These are phyloP conservation scores for Eueides isabella DNA, from an alignment of 1,140 invertebrate genomes.

Conservation along the genomic window DNA sequence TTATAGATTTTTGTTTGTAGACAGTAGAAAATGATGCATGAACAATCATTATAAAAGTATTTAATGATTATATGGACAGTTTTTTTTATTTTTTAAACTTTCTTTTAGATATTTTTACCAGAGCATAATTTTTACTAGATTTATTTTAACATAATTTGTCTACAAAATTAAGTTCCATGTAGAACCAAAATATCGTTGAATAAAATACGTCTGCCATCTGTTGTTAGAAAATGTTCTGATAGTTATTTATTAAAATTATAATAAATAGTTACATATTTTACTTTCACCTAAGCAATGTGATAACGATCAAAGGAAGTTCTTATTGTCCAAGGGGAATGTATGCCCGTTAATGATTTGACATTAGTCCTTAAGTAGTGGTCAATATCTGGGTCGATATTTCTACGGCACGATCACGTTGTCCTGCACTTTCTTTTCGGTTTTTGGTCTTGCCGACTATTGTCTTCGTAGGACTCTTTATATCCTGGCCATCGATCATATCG, in stretches of 20 bases:
- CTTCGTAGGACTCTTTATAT: constrained; percentile 76
- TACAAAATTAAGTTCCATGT: too few species aligned
- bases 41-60: background rate
- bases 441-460: constrained; percentile 74
- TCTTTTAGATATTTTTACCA: too few species aligned
- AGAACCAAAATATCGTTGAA: too few species aligned
- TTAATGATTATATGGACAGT: background rate
- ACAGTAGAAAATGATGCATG: too few species aligned
- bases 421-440: constrained; percentile 76
- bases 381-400: constrained; percentile 72
- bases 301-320: constrained; percentile 58
- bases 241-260: background rate
- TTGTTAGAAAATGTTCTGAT: too few species aligned
- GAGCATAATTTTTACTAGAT: too few species aligned
- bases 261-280: constrained; percentile 23
- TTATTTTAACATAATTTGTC: too few species aligned
- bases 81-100: too few species aligned
- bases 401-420: constrained; percentile 70
- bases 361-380: constrained; percentile 65
- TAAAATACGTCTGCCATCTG: background rate
- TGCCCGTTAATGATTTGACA: constrained; percentile 67
- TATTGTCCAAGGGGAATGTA: constrained; percentile 59
- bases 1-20: too few species aligned
- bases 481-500: constrained; percentile 64
- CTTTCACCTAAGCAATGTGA: constrained; percentile 59